phyloP scores from a whole-genome alignment of 2,888 invertebrate species.

The Temnothorax ravouxi region DNA sequence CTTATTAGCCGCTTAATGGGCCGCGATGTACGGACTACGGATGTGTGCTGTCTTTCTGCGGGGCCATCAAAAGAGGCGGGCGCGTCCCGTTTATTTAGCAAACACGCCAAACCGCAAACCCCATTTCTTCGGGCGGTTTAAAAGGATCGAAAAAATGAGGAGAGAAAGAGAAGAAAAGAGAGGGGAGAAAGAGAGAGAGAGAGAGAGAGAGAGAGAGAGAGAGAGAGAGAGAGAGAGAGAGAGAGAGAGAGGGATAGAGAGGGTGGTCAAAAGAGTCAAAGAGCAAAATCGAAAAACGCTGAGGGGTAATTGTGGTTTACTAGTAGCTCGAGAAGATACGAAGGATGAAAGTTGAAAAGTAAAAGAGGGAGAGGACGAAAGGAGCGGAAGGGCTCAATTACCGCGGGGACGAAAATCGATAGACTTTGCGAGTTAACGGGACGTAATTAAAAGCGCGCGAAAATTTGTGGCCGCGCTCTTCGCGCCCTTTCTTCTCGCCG shows the following conservation, averaged over 20 bases:
- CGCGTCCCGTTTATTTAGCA: slow-evolving; percentile 77
- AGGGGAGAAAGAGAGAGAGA: neutral
- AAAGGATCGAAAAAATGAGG: slow-evolving; percentile 66
- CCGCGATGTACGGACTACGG: slow-evolving; percentile 76
- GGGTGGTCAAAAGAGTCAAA: neutral
- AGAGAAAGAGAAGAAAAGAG: neutral
- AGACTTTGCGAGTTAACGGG: slow-evolving; percentile 67
- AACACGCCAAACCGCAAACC: slow-evolving; percentile 77
- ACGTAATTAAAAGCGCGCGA: slow-evolving; percentile 76
- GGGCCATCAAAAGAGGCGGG: slow-evolving; percentile 76
- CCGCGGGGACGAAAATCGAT: slow-evolving; percentile 71
- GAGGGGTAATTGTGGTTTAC: slow-evolving; percentile 20
- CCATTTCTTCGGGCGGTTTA: slow-evolving; percentile 74
- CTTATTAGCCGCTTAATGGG: slow-evolving; percentile 80
- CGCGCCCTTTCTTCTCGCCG: slow-evolving; percentile 43
- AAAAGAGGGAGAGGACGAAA: slow-evolving; percentile 41
- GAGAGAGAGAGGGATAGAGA: neutral
- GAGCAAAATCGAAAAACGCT: slow-evolving; percentile 6
- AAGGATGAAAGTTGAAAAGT: neutral
- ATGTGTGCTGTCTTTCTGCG: slow-evolving; percentile 71
- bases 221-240: too few species aligned
- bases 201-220: too few species aligned
- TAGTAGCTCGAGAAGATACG: slow-evolving; percentile 10
- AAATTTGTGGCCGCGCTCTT: slow-evolving; percentile 71
- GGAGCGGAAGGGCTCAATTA: slow-evolving; percentile 66